These are phyloP conservation scores for Chaetodon trifascialis DNA, from an alignment of 2,113 vertebrate genomes.

Conservation along the genomic window DNA sequence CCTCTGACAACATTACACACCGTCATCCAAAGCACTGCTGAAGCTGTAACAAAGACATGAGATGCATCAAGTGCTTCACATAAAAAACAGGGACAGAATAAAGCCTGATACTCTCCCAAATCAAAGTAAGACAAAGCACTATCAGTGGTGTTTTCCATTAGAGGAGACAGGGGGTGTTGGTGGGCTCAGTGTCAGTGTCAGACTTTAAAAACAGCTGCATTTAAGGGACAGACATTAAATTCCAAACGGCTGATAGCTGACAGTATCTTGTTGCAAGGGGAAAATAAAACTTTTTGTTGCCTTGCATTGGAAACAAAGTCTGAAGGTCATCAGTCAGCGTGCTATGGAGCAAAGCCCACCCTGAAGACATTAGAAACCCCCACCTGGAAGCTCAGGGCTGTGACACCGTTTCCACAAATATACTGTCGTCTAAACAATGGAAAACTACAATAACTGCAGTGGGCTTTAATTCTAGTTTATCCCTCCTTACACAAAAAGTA, in stretches of 20 bases:
- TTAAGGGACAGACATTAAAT: background rate
- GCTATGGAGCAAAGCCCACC: background rate
- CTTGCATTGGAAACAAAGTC: background rate
- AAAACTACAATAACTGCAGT: background rate
- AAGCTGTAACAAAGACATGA: too few relatives aligned
- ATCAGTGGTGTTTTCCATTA: too few relatives aligned
- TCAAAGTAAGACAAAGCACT: too few relatives aligned
- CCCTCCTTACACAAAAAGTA: background rate
- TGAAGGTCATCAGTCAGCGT: slow-evolving; percentile 9
- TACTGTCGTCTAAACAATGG: background rate
- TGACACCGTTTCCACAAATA: background rate
- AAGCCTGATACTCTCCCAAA: too few relatives aligned
- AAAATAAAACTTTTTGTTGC: too few relatives aligned
- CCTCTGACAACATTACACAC: too few relatives aligned
- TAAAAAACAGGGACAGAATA: too few relatives aligned
- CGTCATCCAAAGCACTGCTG: too few relatives aligned
- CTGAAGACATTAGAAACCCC: background rate
- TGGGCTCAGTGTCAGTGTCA: background rate
- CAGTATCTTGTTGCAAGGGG: too few relatives aligned
- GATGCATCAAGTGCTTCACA: too few relatives aligned
- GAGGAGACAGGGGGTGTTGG: too few relatives aligned
- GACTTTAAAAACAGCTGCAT: background rate
- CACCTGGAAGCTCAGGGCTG: background rate
- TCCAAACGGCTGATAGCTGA: background rate
- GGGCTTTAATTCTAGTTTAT: background rate